phyloP scores from a whole-genome alignment of 2,888 invertebrate species.

The Zaprionus lineosus region DNA sequence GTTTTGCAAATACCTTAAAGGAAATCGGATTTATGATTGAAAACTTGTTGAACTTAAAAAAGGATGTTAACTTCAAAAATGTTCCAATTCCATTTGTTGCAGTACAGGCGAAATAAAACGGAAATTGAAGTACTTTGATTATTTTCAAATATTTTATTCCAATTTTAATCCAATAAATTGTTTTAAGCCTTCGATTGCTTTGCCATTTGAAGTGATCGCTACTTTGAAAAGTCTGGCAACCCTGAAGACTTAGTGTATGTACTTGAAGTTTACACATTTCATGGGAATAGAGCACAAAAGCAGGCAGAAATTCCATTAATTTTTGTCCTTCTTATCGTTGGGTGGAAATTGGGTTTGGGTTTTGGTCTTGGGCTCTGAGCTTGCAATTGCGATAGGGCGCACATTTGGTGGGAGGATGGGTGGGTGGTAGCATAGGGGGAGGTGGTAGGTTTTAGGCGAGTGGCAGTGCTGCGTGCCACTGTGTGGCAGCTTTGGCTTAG shows the following conservation, averaged over 20 bases:
- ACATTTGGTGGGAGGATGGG: too few relatives aligned
- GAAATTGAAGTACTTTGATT: too few relatives aligned
- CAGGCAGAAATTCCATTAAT: conserved; percentile 81
- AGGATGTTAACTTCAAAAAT: too few relatives aligned
- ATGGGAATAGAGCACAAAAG: conserved; percentile 46
- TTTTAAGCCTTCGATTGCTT: too few relatives aligned
- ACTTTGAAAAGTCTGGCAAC: neutral
- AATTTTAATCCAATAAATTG: too few relatives aligned
- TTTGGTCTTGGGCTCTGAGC: conserved; percentile 5
- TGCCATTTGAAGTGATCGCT: too few relatives aligned
- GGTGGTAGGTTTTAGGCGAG: neutral
- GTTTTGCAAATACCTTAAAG: too few relatives aligned
- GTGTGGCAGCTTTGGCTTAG: conserved; percentile 77
- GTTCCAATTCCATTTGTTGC: too few relatives aligned
- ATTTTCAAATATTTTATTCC: too few relatives aligned
- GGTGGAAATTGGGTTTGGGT: conserved; percentile 20
- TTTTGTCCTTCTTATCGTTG: conserved; percentile 80
- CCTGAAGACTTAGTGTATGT: conserved; percentile 13
- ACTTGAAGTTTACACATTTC: conserved; percentile 18
- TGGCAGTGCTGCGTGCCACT: conserved; percentile 67
- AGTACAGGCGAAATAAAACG: too few relatives aligned
- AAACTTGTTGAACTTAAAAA: too few relatives aligned
- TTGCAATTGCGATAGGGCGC: conserved; percentile 38
- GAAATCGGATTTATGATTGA: too few relatives aligned
- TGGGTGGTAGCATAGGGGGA: conserved; percentile 7